Conservation (phyloP, 2,797 vertebrate species). For the Fratercula arctica region DNA sequence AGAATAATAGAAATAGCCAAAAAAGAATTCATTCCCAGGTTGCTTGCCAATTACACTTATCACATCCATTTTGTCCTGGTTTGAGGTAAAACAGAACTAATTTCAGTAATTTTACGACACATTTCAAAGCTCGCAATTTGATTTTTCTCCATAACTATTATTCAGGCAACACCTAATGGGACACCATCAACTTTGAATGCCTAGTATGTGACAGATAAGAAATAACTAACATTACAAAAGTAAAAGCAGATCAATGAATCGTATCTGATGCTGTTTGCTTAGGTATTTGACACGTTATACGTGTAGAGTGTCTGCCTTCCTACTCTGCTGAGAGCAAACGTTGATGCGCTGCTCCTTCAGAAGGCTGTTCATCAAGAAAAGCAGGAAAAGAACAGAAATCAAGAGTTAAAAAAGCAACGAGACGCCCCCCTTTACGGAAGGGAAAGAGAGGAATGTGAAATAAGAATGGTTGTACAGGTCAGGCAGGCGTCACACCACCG, state of each 20-base stretch:
- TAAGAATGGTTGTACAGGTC: not conserved
- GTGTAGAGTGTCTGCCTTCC: rapidly evolving
- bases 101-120: not conserved
- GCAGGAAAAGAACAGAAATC: not conserved
- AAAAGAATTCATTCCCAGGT: not conserved
- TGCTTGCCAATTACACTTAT: not conserved
- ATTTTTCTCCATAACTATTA: not conserved
- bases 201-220: not conserved
- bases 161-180: not conserved
- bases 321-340: not conserved
- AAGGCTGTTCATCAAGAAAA: not conserved
- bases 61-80: not conserved
- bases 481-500: not conserved
- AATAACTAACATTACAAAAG: not conserved
- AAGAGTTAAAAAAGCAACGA: not conserved
- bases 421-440: rapidly evolving
- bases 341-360: not conserved
- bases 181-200: not conserved
- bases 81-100: not conserved
- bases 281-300: not conserved
- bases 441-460: not conserved
- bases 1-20: not conserved
- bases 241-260: not conserved
- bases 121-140: not conserved
- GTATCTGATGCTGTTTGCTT: not conserved